Evolutionary conservation across 2,797 vertebrate species (phyloP).

Genomic region (Coregonus ussuriensis): DNA sequence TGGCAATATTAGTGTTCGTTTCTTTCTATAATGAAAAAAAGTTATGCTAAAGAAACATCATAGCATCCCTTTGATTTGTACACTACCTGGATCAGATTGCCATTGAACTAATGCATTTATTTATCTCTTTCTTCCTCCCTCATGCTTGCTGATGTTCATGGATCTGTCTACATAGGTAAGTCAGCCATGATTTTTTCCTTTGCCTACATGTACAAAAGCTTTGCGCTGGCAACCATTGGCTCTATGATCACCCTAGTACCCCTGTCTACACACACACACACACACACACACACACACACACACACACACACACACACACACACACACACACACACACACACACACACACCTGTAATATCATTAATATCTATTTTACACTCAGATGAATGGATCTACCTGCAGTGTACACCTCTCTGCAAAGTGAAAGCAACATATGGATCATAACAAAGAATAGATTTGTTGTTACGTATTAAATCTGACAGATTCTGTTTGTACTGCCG

Average conservation of each 20-base stretch:
- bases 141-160: conserved; percentile 42
- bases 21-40: background rate
- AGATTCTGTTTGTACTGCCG: conserved; percentile 39
- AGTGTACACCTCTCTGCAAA: conserved; percentile 13
- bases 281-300: background rate
- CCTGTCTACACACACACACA: background rate
- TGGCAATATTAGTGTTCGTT: background rate
- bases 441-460: conserved; percentile 9
- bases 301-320: no score
- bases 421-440: conserved; percentile 30
- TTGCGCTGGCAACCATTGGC: background rate
- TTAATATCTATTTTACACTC: conserved; percentile 38
- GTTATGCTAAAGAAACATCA: background rate
- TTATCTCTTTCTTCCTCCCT: conserved; percentile 11
- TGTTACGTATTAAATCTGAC: conserved; percentile 37
- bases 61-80: background rate
- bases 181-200: conserved; percentile 18
- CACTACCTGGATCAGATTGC: background rate
- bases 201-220: background rate
- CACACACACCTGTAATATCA: background rate
- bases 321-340: background rate
- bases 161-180: conserved; percentile 62
- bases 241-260: conserved; percentile 22
- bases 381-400: conserved; percentile 5
- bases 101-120: background rate